These are phyloP conservation scores for Anagyrus pseudococci DNA, from an alignment of 2,888 invertebrate species.

Conservation along the genomic window DNA sequence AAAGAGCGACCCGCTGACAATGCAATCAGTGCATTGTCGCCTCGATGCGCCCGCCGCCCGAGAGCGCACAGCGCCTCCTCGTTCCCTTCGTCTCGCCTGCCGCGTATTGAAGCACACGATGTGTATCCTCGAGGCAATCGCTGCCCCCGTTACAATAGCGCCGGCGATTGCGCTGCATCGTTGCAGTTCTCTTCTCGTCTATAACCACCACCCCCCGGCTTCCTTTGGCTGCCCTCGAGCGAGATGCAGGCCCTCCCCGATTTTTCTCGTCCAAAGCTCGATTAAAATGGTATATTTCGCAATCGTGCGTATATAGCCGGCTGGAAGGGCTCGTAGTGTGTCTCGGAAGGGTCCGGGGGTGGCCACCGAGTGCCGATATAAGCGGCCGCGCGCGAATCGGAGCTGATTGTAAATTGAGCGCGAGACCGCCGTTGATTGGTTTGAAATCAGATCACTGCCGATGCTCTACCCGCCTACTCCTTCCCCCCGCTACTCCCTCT, in stretches of 20 bases:
- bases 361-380: constrained; percentile 4
- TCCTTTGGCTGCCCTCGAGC: background rate
- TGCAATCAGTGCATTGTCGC: too few relatives aligned
- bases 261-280: too few relatives aligned
- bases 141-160: too few relatives aligned
- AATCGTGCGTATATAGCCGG: background rate
- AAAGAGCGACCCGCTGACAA: too few relatives aligned
- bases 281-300: constrained; percentile 28
- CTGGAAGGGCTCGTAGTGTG: background rate
- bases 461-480: constrained; percentile 27
- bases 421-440: constrained; percentile 59
- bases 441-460: constrained; percentile 59
- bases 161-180: too few relatives aligned
- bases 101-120: too few relatives aligned
- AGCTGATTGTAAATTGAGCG: constrained; percentile 60
- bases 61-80: too few relatives aligned
- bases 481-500: background rate
- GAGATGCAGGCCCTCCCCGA: too few relatives aligned
- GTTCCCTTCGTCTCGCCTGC: too few relatives aligned
- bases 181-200: background rate
- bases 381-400: constrained; percentile 10
- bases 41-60: too few relatives aligned
- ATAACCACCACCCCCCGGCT: background rate
- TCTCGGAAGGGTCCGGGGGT: too few relatives aligned
- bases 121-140: too few relatives aligned